These are phyloP conservation scores for Charina bottae DNA, from an alignment of 2,113 vertebrate species.

Conservation along the genomic window DNA sequence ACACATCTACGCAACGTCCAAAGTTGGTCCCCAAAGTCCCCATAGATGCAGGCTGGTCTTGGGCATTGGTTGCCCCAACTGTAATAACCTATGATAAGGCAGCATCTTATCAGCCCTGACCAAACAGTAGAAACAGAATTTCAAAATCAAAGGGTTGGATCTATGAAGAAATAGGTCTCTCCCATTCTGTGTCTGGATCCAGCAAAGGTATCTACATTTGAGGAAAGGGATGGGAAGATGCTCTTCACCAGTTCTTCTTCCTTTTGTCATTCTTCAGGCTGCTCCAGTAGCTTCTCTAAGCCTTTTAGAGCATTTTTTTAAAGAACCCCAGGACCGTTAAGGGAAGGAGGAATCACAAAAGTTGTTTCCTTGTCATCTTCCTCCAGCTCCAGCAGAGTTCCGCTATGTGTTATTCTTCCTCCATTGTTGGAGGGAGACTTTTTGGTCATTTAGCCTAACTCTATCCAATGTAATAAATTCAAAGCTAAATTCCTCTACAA, in stretches of 20 bases:
- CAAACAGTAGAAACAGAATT: neutral
- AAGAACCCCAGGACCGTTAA: too few relatives aligned
- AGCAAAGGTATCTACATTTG: neutral
- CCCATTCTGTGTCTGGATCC: neutral
- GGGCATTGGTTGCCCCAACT: conserved; percentile 83
- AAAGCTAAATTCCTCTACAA: neutral
- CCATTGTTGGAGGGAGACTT: neutral
- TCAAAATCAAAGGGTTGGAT: too few relatives aligned
- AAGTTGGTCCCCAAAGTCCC: conserved; percentile 85
- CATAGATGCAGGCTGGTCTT: conserved; percentile 79
- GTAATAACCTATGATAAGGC: conserved; percentile 82
- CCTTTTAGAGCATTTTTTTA: neutral
- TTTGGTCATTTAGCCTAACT: neutral
- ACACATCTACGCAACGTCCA: conserved; percentile 87
- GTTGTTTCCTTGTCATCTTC: neutral
- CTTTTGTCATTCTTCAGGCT: neutral
- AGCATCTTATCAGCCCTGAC: neutral
- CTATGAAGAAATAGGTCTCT: neutral
- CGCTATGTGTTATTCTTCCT: neutral
- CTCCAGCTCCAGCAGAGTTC: neutral
- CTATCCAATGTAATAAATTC: neutral
- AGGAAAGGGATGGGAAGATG: neutral
- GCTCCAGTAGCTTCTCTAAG: neutral
- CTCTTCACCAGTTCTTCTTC: neutral
- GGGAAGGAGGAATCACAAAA: neutral